Evolutionary conservation across 2,113 vertebrate genomes (phyloP), one percentile per base, ranked within the genome.

Genomic region (Brienomyrus brachyistius): DNA sequence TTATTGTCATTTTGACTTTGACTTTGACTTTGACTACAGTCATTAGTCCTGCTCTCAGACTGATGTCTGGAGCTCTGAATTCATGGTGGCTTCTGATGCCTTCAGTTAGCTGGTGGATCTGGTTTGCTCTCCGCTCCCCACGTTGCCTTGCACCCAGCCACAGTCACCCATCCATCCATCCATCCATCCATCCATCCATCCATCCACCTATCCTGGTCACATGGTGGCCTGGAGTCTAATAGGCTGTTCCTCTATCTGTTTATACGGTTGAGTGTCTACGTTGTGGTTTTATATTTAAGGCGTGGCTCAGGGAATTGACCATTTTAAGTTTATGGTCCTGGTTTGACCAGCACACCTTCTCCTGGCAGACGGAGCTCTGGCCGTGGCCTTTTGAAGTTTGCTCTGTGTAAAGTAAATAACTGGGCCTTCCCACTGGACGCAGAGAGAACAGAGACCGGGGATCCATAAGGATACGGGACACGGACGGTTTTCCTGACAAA

Each of bases 31-130:
- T n/a, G n/a, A n/a, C n/a, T n/a, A n/a, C n/a, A n/a, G n/a, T n/a
- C n/a, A n/a, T n/a, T 51, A 90, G 23, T 50, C 77, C 88, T 62
- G 51, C 91, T 90, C 94, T 95, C 92, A 92, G 95, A 96, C 95
- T 96, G 95, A 96, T 94, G 94, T 92, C 92, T 95, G 93, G 91
- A 95, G 94, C 94, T 91, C 52, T 92, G 94, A 94, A 95, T 94
- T 95, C 95, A 95, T 52, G 92, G 92, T n/a, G n/a, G n/a, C 91
- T 93, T 92, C 91, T 92, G 93, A 94, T 95, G 93, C 95, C 13
- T 54, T 95, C 94, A 93, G 94, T 90, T 84, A 52, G 93, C 94
- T 94, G 94, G 91, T 91, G 91, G 92, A 88, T 94, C 91, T 66
- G 92, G 92, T 8, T 8, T 84, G 45, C 21, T 23, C 19, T 45